Percentiles rank a stretch among this genome's conserved stretches.
These are phyloP conservation scores for Heliconius hewitsoni DNA, from an alignment of 1,140 invertebrate genomes.

Conservation along the genomic window DNA sequence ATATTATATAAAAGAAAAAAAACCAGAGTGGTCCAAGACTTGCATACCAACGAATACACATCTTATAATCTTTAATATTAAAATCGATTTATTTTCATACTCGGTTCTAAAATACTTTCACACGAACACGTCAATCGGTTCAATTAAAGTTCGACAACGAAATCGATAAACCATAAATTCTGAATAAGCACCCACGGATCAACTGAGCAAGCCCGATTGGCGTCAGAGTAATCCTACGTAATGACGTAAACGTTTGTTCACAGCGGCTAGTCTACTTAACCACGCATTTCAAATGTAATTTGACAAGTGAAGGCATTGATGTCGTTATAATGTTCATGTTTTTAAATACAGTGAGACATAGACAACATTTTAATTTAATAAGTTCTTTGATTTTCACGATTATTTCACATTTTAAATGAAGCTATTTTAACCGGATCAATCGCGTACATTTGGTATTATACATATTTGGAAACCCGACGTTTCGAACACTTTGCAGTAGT, in stretches of 20 bases:
- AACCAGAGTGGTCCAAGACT: too few relatives aligned
- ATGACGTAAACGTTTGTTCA: conserved; percentile 24
- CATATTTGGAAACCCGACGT: too few relatives aligned
- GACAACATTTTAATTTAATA: too few relatives aligned
- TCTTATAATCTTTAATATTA: not conserved
- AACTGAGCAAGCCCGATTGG: conserved; percentile 18
- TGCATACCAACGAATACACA: too few relatives aligned
- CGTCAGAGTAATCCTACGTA: conserved; percentile 28
- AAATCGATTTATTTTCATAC: not conserved
- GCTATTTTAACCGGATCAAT: too few relatives aligned
- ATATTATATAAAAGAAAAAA: too few relatives aligned
- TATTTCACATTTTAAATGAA: too few relatives aligned
- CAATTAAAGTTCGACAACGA: conserved; percentile 18
- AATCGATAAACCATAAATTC: conserved; percentile 11
- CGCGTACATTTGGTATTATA: too few relatives aligned
- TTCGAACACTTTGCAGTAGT: too few relatives aligned
- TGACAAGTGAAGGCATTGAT: not conserved
- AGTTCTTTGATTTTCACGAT: too few relatives aligned
- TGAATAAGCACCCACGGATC: conserved; percentile 24
- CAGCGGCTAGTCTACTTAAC: not conserved
- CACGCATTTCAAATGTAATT: not conserved
- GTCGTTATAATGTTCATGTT: not conserved
- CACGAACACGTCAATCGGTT: not conserved
- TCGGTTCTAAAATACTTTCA: not conserved
- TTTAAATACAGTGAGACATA: not conserved